These are phyloP conservation scores for Monopis laevigella DNA, from an alignment of 2,888 invertebrate genomes.

Conservation along the genomic window DNA sequence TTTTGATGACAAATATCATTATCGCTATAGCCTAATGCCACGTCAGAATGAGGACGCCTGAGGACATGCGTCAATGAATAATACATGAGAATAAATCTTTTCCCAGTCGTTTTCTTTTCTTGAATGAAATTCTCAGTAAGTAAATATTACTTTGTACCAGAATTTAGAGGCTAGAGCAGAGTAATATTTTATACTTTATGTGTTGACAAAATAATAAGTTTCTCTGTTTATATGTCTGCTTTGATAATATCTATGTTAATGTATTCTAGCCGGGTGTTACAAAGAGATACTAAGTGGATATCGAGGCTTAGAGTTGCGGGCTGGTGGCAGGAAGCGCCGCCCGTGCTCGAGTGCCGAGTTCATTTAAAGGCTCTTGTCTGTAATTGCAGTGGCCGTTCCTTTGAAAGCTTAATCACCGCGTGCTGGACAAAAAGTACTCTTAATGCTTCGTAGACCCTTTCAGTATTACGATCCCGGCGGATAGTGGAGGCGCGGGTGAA, in stretches of 20 bases:
- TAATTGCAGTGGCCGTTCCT: conserved; percentile 50
- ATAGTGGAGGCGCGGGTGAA: conserved; percentile 1
- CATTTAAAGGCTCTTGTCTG: conserved; percentile 66
- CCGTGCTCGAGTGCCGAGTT: conserved; percentile 65
- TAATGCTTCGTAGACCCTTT: conserved; percentile 45
- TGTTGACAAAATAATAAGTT: no score
- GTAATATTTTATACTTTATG: no score
- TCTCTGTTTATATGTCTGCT: no score
- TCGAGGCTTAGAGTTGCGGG: conserved; percentile 14
- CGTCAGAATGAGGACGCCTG: conserved; percentile 53
- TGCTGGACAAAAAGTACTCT: conserved; percentile 57
- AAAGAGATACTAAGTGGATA: background rate
- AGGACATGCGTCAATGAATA: conserved; percentile 55
- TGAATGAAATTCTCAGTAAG: conserved; percentile 42
- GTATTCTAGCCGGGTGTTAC: no score
- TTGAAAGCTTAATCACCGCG: conserved; percentile 31
- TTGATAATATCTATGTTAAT: no score
- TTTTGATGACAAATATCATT: conserved; percentile 49
- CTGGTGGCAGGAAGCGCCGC: conserved; percentile 45
- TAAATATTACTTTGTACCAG: conserved; percentile 29
- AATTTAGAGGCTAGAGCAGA: conserved; percentile 2
- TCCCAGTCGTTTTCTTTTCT: no score
- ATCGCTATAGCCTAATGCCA: conserved; percentile 48
- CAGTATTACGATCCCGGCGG: conserved; percentile 14
- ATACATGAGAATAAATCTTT: conserved; percentile 62